Conservation (phyloP, 2,113 vertebrate genomes). For the Seriola dumerili region DNA sequence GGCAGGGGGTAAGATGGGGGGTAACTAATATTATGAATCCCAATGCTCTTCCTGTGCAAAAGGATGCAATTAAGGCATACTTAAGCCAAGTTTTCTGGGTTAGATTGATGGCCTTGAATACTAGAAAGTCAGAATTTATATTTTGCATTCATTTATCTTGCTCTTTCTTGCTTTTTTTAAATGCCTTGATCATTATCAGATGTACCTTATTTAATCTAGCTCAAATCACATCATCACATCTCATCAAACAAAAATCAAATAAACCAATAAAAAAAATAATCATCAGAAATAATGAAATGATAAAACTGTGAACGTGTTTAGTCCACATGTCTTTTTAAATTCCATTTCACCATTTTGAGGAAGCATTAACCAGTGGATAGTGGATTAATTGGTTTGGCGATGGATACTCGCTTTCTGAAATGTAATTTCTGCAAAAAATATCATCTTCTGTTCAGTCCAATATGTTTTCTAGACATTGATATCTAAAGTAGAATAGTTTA, state of each 20-base stretch:
- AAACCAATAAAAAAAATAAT: background rate
- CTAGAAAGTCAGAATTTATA: background rate
- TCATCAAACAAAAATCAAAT: background rate
- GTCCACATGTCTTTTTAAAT: background rate
- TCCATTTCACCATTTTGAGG: background rate
- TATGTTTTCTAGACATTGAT: background rate
- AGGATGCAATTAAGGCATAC: conserved; percentile 16
- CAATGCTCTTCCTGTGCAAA: conserved; percentile 16
- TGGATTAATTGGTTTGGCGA: background rate
- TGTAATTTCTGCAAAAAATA: too few relatives aligned
- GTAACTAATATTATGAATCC: conserved; percentile 36
- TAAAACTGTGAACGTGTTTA: background rate
- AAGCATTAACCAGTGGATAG: background rate
- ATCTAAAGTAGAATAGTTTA: background rate
- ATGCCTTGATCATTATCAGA: too few relatives aligned
- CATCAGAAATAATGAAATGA: background rate
- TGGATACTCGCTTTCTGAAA: background rate
- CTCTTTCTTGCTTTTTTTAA: background rate
- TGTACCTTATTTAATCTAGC: too few relatives aligned
- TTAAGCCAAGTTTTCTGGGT: background rate
- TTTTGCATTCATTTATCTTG: background rate
- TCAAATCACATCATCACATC: background rate
- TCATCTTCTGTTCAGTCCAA: background rate
- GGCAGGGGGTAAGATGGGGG: conserved; percentile 32
- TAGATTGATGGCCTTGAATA: background rate